A percentile compares a stretch with the other conserved stretches of the same genome.
Evolutionary conservation across 1,140 invertebrate species (phyloP).

Genomic region (Pristionchus pacificus): DNA sequence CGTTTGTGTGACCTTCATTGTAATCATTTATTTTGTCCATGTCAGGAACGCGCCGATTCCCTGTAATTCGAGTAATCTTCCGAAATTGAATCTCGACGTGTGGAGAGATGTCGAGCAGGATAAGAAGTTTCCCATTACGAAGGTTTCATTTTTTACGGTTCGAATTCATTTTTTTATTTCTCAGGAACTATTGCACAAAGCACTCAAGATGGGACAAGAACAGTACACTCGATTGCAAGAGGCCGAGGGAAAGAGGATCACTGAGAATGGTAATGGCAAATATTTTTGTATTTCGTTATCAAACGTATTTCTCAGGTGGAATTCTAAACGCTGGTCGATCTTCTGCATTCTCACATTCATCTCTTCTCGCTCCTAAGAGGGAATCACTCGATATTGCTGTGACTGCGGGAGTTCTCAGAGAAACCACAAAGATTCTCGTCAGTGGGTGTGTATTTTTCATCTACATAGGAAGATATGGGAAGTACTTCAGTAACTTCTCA

Average conservation of each 20-base stretch:
- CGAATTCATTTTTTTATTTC: background rate
- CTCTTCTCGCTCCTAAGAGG: conserved; percentile 50
- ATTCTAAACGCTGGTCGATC: conserved; percentile 21
- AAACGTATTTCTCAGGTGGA: conserved; percentile 5
- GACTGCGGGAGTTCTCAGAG: conserved; percentile 47
- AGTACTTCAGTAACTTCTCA: background rate
- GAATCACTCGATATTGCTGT: conserved; percentile 52
- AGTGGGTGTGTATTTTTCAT: conserved; percentile 36
- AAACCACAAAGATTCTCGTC: conserved; percentile 51
- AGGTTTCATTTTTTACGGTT: conserved; percentile 8
- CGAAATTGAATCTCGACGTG: conserved; percentile 32
- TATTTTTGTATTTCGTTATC: background rate
- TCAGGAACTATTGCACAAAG: conserved; percentile 50
- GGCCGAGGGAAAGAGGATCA: conserved; percentile 44
- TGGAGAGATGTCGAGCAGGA: conserved; percentile 51
- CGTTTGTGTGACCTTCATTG: conserved; percentile 34
- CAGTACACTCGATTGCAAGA: conserved; percentile 47
- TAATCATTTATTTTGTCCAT: background rate
- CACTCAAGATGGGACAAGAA: conserved; percentile 43
- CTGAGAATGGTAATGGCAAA: conserved; percentile 14
- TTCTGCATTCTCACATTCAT: conserved; percentile 47
- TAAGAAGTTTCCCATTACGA: conserved; percentile 45
- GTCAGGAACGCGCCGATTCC: conserved; percentile 51
- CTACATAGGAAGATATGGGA: no score
- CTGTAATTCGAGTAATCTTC: conserved; percentile 50